phyloP scores from a whole-genome alignment of 2,113 vertebrate species.

The Nematolebias whitei region DNA sequence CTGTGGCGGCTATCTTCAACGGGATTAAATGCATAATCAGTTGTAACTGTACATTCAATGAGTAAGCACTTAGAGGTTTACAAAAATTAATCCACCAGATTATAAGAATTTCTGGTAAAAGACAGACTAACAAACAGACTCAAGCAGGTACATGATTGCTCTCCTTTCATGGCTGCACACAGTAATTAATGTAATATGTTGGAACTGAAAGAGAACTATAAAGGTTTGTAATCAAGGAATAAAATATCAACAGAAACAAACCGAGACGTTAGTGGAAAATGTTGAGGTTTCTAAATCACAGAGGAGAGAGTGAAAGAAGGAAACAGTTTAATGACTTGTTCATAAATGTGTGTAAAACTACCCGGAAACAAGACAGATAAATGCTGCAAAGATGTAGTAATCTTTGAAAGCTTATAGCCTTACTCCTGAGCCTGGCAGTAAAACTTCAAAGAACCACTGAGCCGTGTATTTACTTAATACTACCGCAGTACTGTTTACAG shows the following conservation, averaged over 20 bases:
- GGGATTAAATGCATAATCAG: too few species aligned
- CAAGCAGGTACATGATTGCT: too few species aligned
- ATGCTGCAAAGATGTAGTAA: slow-evolving; percentile 24
- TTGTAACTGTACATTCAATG: too few species aligned
- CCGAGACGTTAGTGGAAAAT: slow-evolving; percentile 24
- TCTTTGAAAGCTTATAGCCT: slow-evolving; percentile 48
- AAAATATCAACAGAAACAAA: slow-evolving; percentile 27
- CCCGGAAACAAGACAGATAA: slow-evolving; percentile 25
- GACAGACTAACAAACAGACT: too few species aligned
- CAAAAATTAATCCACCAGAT: background rate
- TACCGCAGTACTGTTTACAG: slow-evolving; percentile 49
- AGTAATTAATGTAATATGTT: slow-evolving; percentile 12
- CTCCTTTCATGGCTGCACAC: too few species aligned
- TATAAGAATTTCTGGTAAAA: too few species aligned
- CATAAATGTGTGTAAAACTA: slow-evolving; percentile 26
- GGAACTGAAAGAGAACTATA: slow-evolving; percentile 24
- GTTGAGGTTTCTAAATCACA: slow-evolving; percentile 50
- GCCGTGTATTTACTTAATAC: slow-evolving; percentile 50
- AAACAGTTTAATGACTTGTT: slow-evolving; percentile 39
- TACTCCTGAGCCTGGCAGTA: slow-evolving; percentile 47
- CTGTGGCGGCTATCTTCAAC: too few species aligned
- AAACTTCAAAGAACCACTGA: slow-evolving; percentile 49
- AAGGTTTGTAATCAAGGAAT: slow-evolving; percentile 43
- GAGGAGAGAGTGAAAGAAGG: slow-evolving; percentile 18
- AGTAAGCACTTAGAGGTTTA: background rate